Percentiles rank a stretch among this genome's conserved stretches.
These are phyloP conservation scores for Drosophila koepferae DNA, from an alignment of 2,888 invertebrate species.

Conservation along the genomic window DNA sequence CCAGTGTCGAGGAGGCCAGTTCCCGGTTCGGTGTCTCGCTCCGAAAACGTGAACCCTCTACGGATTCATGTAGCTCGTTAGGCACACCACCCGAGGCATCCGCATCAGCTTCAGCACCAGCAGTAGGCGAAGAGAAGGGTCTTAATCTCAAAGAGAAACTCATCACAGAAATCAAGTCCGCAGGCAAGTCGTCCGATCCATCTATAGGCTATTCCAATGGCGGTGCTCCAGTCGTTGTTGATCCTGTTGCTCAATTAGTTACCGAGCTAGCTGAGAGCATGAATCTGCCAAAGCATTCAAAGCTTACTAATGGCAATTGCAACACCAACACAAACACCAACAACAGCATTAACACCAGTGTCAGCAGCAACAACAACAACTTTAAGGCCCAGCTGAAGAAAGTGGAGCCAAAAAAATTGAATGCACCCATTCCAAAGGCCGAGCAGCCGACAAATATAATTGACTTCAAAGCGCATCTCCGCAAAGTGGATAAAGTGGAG, in stretches of 20 bases:
- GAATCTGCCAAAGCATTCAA: conserved; percentile 87
- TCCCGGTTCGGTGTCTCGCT: conserved; percentile 90
- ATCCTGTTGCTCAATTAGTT: conserved; percentile 92
- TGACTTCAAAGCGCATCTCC: conserved; percentile 93
- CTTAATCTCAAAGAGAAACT: conserved; percentile 91
- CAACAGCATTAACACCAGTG: conserved; percentile 1
- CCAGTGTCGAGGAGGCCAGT: conserved; percentile 90
- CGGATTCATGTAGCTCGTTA: conserved; percentile 87
- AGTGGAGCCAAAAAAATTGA: conserved; percentile 88
- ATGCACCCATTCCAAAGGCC: conserved; percentile 86
- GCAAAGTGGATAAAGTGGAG: conserved; percentile 90
- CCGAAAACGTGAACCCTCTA: conserved; percentile 88
- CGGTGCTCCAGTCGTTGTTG: conserved; percentile 86
- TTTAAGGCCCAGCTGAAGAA: conserved; percentile 91
- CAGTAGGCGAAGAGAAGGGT: conserved; percentile 40
- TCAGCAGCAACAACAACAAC: conserved; percentile 72
- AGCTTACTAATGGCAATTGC: conserved; percentile 72
- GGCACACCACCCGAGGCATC: conserved; percentile 85
- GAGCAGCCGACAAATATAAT: conserved; percentile 88
- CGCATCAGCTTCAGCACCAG: conserved; percentile 6
- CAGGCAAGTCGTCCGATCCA: conserved; percentile 58
- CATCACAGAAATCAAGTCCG: conserved; percentile 93
- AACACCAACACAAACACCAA: conserved; percentile 38
- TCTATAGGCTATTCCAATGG: conserved; percentile 87
- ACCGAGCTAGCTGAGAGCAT: conserved; percentile 94